Evolutionary conservation across 64 coral and sea anemone species (phyloP).

Genomic region (Pocillopora damicornis): DNA sequence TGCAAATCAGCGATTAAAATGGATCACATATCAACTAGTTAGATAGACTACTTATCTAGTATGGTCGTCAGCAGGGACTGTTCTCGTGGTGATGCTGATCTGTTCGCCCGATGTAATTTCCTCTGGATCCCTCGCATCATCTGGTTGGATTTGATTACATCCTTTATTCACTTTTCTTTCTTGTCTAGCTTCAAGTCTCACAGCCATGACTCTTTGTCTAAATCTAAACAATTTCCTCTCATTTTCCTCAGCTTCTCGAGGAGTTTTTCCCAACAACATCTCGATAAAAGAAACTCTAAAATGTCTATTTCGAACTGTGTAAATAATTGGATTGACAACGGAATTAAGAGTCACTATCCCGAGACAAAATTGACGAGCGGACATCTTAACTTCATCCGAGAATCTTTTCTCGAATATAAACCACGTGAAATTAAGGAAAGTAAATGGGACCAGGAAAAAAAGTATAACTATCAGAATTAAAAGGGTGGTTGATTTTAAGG

Average conservation of each 20-base stretch:
- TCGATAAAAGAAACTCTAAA: background rate
- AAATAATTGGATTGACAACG: background rate
- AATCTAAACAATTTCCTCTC: background rate
- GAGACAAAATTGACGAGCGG: background rate
- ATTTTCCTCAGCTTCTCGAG: background rate
- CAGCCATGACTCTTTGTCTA: no score
- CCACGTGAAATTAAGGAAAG: background rate
- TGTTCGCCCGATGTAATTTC: no score
- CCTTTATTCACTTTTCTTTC: no score
- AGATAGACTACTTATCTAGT: no score
- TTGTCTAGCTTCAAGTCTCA: no score
- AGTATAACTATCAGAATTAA: background rate
- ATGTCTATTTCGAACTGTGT: background rate
- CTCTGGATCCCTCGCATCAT: no score
- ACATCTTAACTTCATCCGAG: background rate
- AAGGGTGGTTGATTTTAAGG: background rate
- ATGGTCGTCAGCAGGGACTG: no score
- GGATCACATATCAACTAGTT: no score
- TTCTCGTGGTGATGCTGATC: no score
- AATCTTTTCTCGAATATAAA: background rate
- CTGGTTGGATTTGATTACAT: no score
- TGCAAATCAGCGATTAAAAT: no score
- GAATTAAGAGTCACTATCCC: background rate
- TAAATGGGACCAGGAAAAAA: background rate
- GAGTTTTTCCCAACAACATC: background rate